Conservation (phyloP, 2,797 vertebrate genomes). For the Erethizon dorsatum region DNA sequence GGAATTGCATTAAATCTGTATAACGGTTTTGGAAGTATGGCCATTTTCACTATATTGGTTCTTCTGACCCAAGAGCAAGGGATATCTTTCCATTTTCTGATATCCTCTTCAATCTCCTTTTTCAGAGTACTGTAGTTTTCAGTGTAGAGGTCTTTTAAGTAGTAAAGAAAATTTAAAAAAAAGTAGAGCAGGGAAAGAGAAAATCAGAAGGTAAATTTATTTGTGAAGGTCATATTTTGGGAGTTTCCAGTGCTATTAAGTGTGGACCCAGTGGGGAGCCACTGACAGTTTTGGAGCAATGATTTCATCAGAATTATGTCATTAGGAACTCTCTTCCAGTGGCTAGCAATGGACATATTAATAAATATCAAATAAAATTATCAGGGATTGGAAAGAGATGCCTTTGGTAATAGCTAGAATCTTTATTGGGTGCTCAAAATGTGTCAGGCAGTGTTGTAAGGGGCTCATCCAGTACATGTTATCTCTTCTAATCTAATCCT, state of each 20-base stretch:
- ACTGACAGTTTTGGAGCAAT: constrained; percentile 28
- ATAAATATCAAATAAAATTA: constrained; percentile 31
- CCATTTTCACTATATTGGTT: no score
- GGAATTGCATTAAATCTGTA: no score
- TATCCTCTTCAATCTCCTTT: no score
- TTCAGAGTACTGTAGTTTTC: no score
- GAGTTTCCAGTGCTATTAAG: background rate
- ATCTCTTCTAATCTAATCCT: constrained; percentile 16
- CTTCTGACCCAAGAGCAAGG: no score
- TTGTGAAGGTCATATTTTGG: background rate
- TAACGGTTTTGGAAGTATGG: no score
- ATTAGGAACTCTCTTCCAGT: constrained; percentile 16
- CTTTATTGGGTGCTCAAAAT: constrained; percentile 34
- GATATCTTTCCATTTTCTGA: no score
- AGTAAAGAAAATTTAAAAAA: no score
- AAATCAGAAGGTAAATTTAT: constrained; percentile 7
- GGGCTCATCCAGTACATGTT: background rate
- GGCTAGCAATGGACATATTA: background rate
- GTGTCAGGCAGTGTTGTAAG: background rate
- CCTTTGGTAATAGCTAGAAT: background rate
- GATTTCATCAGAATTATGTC: constrained; percentile 40
- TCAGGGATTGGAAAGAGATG: background rate
- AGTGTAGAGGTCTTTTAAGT: no score
- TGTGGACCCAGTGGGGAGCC: background rate
- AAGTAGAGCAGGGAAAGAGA: background rate